A percentile compares a stretch with the other conserved stretches of the same genome.
These are phyloP conservation scores for Myotis davidii DNA, from an alignment of 2,113 vertebrate species.

Conservation along the genomic window DNA sequence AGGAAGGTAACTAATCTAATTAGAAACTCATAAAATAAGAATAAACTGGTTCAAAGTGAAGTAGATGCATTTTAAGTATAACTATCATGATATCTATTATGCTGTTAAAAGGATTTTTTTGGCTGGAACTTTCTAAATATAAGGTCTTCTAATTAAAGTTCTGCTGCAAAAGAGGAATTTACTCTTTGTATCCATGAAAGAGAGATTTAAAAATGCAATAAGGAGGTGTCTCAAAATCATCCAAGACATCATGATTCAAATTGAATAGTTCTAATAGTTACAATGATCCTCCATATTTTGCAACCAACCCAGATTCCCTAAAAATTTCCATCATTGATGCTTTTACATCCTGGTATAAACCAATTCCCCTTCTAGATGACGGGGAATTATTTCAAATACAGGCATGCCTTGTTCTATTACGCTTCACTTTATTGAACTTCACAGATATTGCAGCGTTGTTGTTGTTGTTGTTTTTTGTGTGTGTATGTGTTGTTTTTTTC, in stretches of 20 bases:
- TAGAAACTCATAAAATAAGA: not conserved
- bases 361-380: not conserved
- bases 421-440: not conserved
- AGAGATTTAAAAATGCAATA: slow-evolving; percentile 7
- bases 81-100: not conserved
- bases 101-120: not conserved
- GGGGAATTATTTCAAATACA: not conserved
- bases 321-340: not conserved
- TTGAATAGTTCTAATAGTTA: not conserved
- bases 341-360: not conserved
- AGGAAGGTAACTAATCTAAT: not conserved
- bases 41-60: not conserved
- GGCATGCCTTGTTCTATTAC: not conserved
- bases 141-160: not conserved
- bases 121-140: not conserved
- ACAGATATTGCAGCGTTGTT: not conserved
- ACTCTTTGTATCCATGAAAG: not conserved
- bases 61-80: not conserved
- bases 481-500: not conserved
- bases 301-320: not conserved
- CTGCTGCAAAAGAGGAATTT: not conserved
- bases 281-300: not conserved
- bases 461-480: too few species aligned
- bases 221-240: not conserved
- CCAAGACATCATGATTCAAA: not conserved